Percentiles rank a stretch among this genome's conserved stretches.
Evolutionary conservation across 2,888 invertebrate genomes (phyloP).

Genomic region (Julus scandinavius): DNA sequence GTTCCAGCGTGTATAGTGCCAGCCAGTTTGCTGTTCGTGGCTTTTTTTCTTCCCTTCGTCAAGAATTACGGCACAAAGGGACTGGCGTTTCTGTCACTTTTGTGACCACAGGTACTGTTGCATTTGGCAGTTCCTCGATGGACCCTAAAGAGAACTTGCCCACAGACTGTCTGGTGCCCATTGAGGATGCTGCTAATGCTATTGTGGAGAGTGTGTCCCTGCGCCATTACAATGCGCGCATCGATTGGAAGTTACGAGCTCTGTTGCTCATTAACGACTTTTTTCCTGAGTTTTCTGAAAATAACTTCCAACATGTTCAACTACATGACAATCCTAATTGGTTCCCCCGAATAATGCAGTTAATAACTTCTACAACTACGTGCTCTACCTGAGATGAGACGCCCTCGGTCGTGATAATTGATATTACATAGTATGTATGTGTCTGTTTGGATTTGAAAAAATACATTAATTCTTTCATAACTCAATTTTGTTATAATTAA

Average conservation of each 20-base stretch:
- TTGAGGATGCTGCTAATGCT: neutral
- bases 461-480: too few species aligned
- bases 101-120: neutral
- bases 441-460: too few species aligned
- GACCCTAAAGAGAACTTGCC: neutral
- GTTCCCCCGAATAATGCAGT: too few species aligned
- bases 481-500: too few species aligned
- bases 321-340: too few species aligned
- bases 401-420: too few species aligned
- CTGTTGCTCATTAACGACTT: neutral
- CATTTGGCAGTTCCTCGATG: neutral
- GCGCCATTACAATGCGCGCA: neutral
- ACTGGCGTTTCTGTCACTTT: conserved; percentile 48
- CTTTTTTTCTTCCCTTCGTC: conserved; percentile 46
- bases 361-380: too few species aligned
- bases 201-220: neutral
- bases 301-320: neutral
- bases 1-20: neutral
- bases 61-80: conserved; percentile 27
- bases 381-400: too few species aligned
- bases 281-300: neutral
- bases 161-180: neutral
- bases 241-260: neutral
- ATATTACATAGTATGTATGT: too few species aligned
- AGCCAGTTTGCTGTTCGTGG: conserved; percentile 30